These are phyloP conservation scores for Clarias fuscus DNA, from an alignment of 2,797 vertebrate genomes.

Conservation along the genomic window DNA sequence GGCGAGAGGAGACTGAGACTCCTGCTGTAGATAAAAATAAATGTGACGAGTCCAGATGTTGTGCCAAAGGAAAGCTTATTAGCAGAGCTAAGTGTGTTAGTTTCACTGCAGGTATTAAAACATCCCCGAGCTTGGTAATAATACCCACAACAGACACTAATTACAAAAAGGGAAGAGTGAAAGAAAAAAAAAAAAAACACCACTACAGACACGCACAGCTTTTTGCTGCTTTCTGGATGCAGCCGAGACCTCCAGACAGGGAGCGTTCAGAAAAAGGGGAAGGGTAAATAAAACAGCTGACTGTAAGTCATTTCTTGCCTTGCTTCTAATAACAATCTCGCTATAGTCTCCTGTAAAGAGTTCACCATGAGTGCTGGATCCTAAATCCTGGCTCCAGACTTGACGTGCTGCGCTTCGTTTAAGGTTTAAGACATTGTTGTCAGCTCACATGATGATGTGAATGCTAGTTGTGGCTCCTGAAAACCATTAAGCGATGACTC, in stretches of 20 bases:
- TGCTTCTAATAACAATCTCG: slow-evolving; percentile 4
- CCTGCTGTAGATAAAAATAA: slow-evolving; percentile 46
- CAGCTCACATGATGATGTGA: background rate
- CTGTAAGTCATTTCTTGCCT: slow-evolving; percentile 29
- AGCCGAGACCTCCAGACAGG: slow-evolving; percentile 17
- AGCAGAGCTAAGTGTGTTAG: slow-evolving; percentile 65
- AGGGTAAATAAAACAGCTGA: slow-evolving; percentile 18
- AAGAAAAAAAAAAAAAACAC: background rate
- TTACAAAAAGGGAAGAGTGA: slow-evolving; percentile 45
- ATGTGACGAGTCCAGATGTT: slow-evolving; percentile 74
- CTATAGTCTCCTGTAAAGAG: background rate
- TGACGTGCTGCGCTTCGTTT: background rate
- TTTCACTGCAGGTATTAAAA: slow-evolving; percentile 66
- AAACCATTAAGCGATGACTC: slow-evolving; percentile 10
- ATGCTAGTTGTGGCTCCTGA: background rate
- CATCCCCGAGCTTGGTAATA: slow-evolving; percentile 47
- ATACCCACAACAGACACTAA: slow-evolving; percentile 55
- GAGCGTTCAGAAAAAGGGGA: background rate
- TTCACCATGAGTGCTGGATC: background rate
- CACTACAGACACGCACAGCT: slow-evolving; percentile 11
- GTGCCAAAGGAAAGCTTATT: slow-evolving; percentile 69
- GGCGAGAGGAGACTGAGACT: slow-evolving; percentile 8
- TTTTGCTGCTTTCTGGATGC: slow-evolving; percentile 29
- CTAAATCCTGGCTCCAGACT: background rate
- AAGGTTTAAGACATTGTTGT: background rate